Evolutionary conservation across 2,888 invertebrate species (phyloP), one percentile per base, ranked within the genome.

Genomic region (Pogonocherus hispidulus): DNA sequence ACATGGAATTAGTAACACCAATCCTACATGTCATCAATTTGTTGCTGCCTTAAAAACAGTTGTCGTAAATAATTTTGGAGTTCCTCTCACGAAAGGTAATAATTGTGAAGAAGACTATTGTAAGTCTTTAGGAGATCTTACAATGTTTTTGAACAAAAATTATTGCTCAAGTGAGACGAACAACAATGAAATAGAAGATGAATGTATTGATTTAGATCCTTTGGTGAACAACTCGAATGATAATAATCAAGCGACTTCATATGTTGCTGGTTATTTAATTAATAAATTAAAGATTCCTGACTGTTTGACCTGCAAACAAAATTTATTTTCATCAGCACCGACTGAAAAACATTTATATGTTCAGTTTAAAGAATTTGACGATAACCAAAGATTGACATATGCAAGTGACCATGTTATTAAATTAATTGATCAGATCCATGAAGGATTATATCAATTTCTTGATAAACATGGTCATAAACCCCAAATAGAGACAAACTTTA

Each of bases 21-120:
- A n/a, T n/a, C n/a, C n/a, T n/a, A n/a, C n/a, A n/a, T n/a, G n/a
- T n/a, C n/a, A n/a, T n/a, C n/a, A n/a, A n/a, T n/a, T n/a, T n/a
- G n/a, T n/a, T n/a, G n/a, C n/a, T n/a, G n/a, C n/a, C n/a, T n/a
- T n/a, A n/a, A 71, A 69, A 49, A 47, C 63, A 3, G 32, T 16
- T 6, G 23, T 66, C 6, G 52, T 69, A 14, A 71, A 69, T 51
- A 69, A 18, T 20, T 49, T 65, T 5, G 35, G 57, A 6, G 18
- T 27, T 23, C 35, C 37, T 19, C 41, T 41, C 18, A 20, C 20
- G 16, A 8, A n/a, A 14, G 44, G 57, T 19, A 19, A n/a, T 9
- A 57, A 57, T 22, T 57, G 16, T 32, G 56, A 56, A 32, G 18
- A 56, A 16, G 32, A 32, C 11, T 41, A 3, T 11, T 41, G 41